Evolutionary conservation across 2,113 vertebrate genomes (phyloP), one percentile per base, ranked within the genome.

Genomic region (Antigone vipio): DNA sequence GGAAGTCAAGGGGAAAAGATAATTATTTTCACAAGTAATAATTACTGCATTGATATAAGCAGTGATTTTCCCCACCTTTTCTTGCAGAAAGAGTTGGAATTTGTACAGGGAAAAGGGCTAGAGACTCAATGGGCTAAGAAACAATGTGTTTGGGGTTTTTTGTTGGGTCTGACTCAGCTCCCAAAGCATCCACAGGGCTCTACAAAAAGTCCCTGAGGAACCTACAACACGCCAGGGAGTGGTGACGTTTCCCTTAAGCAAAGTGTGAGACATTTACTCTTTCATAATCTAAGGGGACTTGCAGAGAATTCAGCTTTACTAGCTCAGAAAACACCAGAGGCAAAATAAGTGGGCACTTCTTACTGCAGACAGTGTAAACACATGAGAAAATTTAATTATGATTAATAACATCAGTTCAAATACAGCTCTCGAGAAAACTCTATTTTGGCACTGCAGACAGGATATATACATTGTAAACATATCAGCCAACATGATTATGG

Each of bases 221-320:
- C 18, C 5, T 52, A 35, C 2, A 60, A 5, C 7, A 18, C 3
- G 2, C 3, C 18, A 50, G 20, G 9, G 22, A 8, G 9, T 38
- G 11, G 9, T 40, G 44, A 22, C 27, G 9, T 32, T 55, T 92
- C 53, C 30, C 11, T 52, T 63, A 72, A 78, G 10, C 16, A n/a
- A 64, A 87, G 10, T 23, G 21, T 35, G 56, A 90, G 40, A 68
- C 12, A 63, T 83, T 75, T 82, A 44, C 11, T 35, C 11, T 63
- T 49, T 53, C 3, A 5, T 59, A 42, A 68, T 44, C 6, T 47
- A 89, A 63, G 10, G 6, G 9, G 21, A 64, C 3, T 50, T 72
- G 10, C 2, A 4, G 24, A 79, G 9, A 79, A 76, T 56, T 47
- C 35, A 79, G 3, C 4, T 64, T 79, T 55, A 40, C 26, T 62